Conservation (phyloP, 2,113 vertebrate species). For the Hyaena hyaena region DNA sequence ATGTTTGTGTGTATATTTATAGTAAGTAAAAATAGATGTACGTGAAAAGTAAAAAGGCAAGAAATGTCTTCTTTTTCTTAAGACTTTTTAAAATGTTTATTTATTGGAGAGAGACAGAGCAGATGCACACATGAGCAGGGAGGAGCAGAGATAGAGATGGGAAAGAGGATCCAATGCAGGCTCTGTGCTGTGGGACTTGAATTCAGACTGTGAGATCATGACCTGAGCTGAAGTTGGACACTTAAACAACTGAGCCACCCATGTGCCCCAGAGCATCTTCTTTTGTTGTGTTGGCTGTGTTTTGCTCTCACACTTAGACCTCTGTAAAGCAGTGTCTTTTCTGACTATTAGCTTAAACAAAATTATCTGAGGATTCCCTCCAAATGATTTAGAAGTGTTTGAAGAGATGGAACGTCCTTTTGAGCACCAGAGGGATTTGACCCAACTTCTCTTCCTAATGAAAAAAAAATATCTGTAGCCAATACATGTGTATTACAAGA, state of each 20-base stretch:
- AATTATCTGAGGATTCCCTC: background rate
- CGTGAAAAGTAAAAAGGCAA: background rate
- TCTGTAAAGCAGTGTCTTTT: background rate
- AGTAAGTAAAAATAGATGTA: background rate
- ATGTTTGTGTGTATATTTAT: background rate
- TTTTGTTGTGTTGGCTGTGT: no score
- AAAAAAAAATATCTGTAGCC: background rate
- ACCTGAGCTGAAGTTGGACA: background rate
- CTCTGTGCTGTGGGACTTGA: background rate
- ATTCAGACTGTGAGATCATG: background rate
- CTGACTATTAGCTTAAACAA: background rate
- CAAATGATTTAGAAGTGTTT: background rate
- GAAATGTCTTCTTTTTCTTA: background rate
- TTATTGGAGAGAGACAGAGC: background rate
- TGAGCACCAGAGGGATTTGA: background rate
- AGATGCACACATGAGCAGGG: background rate
- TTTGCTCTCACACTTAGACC: background rate
- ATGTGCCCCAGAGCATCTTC: background rate
- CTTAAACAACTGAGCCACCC: background rate
- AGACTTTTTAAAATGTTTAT: background rate
- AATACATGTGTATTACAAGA: background rate
- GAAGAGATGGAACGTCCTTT: rapidly evolving
- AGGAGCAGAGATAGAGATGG: background rate
- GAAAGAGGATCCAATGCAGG: background rate
- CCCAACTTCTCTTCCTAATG: constrained; percentile 26